These are phyloP conservation scores for Halocynthia roretzi DNA, from an alignment of 23 tunicate genomes.

Conservation along the genomic window DNA sequence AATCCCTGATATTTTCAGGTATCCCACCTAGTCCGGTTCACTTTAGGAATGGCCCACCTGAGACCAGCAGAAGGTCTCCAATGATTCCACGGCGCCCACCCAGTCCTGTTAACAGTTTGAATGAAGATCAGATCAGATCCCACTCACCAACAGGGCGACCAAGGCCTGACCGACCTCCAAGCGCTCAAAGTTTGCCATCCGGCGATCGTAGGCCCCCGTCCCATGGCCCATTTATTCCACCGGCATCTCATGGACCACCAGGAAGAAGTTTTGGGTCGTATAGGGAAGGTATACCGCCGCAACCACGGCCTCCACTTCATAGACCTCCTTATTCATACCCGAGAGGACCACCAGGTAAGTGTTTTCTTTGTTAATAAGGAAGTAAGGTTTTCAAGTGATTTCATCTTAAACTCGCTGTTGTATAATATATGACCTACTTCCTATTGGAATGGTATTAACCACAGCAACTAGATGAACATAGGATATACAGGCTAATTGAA, in stretches of 20 bases:
- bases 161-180: constrained; percentile 54
- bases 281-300: constrained; percentile 7
- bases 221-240: constrained; percentile 4
- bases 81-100: constrained; percentile 22
- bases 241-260: neutral
- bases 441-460: too few relatives aligned
- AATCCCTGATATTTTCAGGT: neutral
- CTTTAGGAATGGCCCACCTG: constrained; percentile 30
- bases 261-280: constrained; percentile 3
- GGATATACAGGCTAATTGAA: neutral
- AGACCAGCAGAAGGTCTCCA: constrained; percentile 27
- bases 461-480: too few relatives aligned
- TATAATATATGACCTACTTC: too few relatives aligned
- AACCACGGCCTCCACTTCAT: neutral
- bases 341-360: neutral
- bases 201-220: constrained; percentile 36
- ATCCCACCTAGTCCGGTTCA: constrained; percentile 26
- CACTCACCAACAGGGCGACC: constrained; percentile 11
- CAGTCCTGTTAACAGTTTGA: constrained; percentile 73
- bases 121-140: constrained; percentile 26
- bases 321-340: neutral
- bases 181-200: constrained; percentile 14
- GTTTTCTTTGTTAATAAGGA: too few relatives aligned
- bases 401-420: too few relatives aligned
- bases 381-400: too few relatives aligned